These are phyloP conservation scores for Prietella phreatophila DNA, from an alignment of 2,113 vertebrate species.

Conservation along the genomic window DNA sequence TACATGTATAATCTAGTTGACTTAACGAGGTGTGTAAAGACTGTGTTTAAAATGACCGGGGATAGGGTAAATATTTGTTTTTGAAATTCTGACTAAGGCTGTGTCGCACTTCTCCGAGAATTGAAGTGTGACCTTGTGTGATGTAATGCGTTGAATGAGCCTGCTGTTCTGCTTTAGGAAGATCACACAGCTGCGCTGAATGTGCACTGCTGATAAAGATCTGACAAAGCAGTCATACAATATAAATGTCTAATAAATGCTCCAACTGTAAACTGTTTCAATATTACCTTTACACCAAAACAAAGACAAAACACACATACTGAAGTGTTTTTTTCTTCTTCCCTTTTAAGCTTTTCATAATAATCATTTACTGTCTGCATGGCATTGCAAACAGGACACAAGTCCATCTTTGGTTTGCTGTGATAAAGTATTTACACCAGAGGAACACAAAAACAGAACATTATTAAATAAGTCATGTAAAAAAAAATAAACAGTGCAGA, in stretches of 20 bases:
- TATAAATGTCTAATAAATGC: conserved; percentile 27
- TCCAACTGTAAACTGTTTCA: background rate
- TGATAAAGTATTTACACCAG: conserved; percentile 18
- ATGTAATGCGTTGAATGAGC: background rate
- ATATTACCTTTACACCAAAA: background rate
- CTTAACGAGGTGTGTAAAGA: background rate
- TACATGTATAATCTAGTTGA: background rate
- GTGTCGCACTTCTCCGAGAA: background rate
- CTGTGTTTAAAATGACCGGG: background rate
- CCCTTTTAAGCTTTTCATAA: background rate
- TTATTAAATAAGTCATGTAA: conserved; percentile 30
- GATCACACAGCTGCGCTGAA: background rate
- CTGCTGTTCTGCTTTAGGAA: background rate
- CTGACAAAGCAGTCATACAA: background rate
- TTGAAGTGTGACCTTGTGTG: background rate
- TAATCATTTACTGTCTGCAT: background rate
- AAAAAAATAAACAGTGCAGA: conserved; percentile 37
- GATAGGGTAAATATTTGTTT: background rate
- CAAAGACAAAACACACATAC: background rate
- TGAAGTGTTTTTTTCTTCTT: background rate
- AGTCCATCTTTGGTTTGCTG: background rate
- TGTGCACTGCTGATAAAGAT: background rate
- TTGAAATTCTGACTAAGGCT: background rate
- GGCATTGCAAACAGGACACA: background rate
- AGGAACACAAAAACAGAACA: conserved; percentile 28